Percentiles rank a stretch among this genome's conserved stretches.
Evolutionary conservation across 2,888 invertebrate species (phyloP).

Genomic region (Epirrhoe tristata): DNA sequence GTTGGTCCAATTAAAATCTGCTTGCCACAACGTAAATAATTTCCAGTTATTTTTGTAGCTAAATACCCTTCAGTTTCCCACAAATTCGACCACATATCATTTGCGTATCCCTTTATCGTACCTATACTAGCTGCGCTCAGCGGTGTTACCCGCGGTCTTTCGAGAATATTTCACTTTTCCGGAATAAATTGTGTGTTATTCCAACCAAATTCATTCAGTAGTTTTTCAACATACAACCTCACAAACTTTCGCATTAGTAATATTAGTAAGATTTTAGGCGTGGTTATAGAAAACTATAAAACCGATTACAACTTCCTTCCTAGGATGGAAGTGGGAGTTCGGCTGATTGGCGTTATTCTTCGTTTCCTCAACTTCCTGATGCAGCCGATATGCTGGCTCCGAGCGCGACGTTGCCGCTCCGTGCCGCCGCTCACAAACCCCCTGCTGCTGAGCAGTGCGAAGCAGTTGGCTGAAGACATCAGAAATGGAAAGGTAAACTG

Average conservation of each 20-base stretch:
- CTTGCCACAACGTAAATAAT: background rate
- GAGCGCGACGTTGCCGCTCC: constrained; percentile 51
- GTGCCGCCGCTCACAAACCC: constrained; percentile 73
- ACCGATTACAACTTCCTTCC: constrained; percentile 9
- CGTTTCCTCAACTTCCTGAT: constrained; percentile 68
- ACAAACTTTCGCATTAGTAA: no score
- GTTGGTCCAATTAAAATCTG: constrained; percentile 12
- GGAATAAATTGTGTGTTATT: no score
- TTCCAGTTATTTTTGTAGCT: no score
- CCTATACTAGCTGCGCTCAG: no score
- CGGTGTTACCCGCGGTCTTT: no score
- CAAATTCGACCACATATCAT: no score
- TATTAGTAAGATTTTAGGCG: no score
- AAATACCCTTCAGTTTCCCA: no score
- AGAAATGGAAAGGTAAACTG: constrained; percentile 81
- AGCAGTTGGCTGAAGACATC: constrained; percentile 85
- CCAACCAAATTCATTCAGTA: no score
- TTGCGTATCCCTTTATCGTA: no score
- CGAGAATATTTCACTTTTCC: no score
- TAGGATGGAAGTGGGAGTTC: constrained; percentile 80
- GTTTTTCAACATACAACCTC: no score
- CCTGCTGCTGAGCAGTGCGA: constrained; percentile 84
- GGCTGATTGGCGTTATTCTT: constrained; percentile 70
- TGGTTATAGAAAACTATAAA: background rate
- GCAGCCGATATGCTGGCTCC: constrained; percentile 71